These are phyloP conservation scores for Imbricaverruca yamaguchii DNA, from an alignment of 2,888 invertebrate species.

Conservation along the genomic window DNA sequence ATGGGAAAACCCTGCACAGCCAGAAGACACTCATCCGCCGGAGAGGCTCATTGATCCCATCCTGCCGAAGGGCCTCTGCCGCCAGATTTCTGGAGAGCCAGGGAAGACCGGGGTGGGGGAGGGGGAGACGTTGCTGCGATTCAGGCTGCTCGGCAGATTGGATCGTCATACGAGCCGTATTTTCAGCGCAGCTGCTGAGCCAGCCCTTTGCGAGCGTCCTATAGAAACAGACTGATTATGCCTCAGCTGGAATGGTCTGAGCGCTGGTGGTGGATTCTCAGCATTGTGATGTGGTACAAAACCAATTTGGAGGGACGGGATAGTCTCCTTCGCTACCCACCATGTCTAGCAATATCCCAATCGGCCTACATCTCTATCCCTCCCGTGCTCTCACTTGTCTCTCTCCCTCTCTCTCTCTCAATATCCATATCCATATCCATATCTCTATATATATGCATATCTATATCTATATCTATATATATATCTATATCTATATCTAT, in stretches of 20 bases:
- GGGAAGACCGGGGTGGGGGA: no score
- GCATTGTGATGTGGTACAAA: not conserved
- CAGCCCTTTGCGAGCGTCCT: not conserved
- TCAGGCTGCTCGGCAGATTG: conserved; percentile 6
- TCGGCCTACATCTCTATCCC: not conserved
- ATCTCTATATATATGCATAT: not conserved
- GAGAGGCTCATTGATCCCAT: no score
- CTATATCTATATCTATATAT: no score
- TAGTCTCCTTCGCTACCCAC: not conserved
- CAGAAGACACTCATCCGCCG: no score
- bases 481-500: no score
- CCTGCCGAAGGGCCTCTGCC: no score
- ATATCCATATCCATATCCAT: not conserved
- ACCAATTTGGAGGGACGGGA: not conserved
- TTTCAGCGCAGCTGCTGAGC: not conserved
- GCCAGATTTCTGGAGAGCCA: no score
- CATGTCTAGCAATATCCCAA: not conserved
- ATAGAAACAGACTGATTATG: conserved; percentile 12
- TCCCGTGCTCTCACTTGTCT: not conserved
- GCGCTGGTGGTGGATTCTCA: not conserved
- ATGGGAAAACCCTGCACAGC: no score
- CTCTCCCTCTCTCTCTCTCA: not conserved
- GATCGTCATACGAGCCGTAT: not conserved
- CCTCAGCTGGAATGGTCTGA: not conserved
- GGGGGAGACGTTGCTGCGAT: not conserved